Base-by-base conservation (phyloP, 2,797 vertebrate species). In the Syngnathus rostellatus region DNA sequence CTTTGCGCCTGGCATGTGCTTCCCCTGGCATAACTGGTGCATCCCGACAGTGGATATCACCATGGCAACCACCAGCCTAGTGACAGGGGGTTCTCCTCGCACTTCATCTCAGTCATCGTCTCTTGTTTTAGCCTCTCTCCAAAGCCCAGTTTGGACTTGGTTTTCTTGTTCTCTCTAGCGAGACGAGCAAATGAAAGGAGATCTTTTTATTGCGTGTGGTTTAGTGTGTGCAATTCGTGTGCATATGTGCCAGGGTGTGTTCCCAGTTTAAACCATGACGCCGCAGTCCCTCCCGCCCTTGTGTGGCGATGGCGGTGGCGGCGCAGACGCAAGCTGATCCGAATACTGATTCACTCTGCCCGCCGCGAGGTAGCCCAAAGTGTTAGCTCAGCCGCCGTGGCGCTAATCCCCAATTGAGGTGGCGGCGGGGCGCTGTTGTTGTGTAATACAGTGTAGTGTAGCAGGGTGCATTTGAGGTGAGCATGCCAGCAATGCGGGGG, bases 381-480 rank as follows among this genome's bases (percentile, higher is more conserved):
- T 60, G 71, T 76, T 76, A 71, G 74, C 66, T 60, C 65, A 65
- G 64, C 63, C 37, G 21, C 65, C 25, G 37, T 79, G 69, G 74
- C 67, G 68, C 76, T 68, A 72, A 66, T 83, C 71, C 81, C 71
- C 83, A 86, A 85, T 86, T 76, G 82, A 70, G 75, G 16, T 74
- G 81, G 74, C 76, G 11, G 74, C 40, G 62, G 77, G 69, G 72
- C 73, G 72, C 68, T 73, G 71, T 68, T 57, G 72, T 86, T 82
- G 82, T 86, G 85, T 80, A 84, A 83, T 73, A 80, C 72, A 73
- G 75, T 77, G 83, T 83, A 85, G 83, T 81, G 83, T 83, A 85
- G 83, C 81, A 82, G 80, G 68, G 88, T 83, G 85, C 85, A 86
- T 88, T 66, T 82, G 83, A 88, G 88, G 88, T 88, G 84, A 89